These are phyloP conservation scores for Agriopis aurantiaria DNA, from an alignment of 2,888 invertebrate genomes.

Conservation along the genomic window DNA sequence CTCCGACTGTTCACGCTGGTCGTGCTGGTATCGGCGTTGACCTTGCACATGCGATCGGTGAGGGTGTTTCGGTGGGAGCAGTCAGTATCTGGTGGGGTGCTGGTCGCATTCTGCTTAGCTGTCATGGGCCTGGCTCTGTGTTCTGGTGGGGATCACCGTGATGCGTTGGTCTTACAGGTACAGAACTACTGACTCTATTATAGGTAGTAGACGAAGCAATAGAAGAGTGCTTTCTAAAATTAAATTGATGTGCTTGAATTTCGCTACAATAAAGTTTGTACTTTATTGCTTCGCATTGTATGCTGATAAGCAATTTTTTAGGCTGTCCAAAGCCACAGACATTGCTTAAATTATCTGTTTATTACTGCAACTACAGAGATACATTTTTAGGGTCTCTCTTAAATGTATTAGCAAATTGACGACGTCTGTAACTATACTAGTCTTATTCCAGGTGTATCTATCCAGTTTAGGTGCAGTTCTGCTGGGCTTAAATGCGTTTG, in stretches of 20 bases:
- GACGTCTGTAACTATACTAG: background rate
- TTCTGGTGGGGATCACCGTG: constrained; percentile 49
- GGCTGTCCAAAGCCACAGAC: too few species aligned
- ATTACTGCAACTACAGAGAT: too few species aligned
- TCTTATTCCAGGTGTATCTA: constrained; percentile 60
- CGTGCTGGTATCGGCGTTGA: constrained; percentile 57
- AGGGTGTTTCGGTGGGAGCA: constrained; percentile 74
- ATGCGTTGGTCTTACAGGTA: constrained; percentile 61
- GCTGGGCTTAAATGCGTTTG: constrained; percentile 61
- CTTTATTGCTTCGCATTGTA: too few species aligned
- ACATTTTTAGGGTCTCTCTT: too few species aligned
- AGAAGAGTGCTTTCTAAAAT: too few species aligned
- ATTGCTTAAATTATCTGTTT: too few species aligned
- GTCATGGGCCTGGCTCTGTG: constrained; percentile 60
- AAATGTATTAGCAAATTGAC: too few species aligned
- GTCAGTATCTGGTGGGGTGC: constrained; percentile 66
- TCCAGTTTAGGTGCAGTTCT: constrained; percentile 58
- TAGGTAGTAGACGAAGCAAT: background rate
- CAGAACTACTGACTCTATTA: background rate
- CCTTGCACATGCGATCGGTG: constrained; percentile 64
- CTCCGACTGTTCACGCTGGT: constrained; percentile 56
- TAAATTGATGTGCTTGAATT: too few species aligned
- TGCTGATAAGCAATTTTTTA: too few species aligned
- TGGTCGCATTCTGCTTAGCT: constrained; percentile 65
- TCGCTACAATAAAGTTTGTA: too few species aligned